phyloP scores from a whole-genome alignment of 2,888 invertebrate species.

The Rhimphoctona megacephalus region DNA sequence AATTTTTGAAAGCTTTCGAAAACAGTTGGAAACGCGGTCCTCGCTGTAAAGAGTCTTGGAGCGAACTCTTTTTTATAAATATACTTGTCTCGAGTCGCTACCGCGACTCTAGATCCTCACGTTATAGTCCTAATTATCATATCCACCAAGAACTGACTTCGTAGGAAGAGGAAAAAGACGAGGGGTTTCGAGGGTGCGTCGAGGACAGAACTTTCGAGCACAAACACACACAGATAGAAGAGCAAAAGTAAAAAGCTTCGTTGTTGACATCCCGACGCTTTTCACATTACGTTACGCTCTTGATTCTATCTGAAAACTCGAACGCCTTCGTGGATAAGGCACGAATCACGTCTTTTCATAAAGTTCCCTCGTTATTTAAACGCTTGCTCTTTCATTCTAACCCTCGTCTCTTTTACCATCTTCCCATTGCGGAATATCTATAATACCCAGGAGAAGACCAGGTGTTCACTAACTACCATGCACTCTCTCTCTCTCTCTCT shows the following conservation, averaged over 20 bases:
- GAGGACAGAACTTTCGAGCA: conserved; percentile 18
- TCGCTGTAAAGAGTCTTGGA: too few species aligned
- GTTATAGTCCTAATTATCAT: conserved; percentile 70
- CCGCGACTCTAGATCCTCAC: too few species aligned
- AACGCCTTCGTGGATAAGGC: conserved; percentile 38
- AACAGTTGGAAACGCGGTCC: too few species aligned
- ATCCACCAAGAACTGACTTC: conserved; percentile 55
- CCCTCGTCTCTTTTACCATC: conserved; percentile 28
- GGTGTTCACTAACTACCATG: conserved; percentile 36
- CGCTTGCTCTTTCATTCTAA: conserved; percentile 59
- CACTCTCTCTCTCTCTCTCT: neutral
- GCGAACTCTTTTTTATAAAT: too few species aligned
- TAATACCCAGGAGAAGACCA: conserved; percentile 38
- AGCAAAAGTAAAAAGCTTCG: conserved; percentile 14
- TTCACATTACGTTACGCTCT: conserved; percentile 27
- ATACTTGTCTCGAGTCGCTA: too few species aligned
- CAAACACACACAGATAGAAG: neutral
- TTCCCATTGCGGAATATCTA: conserved; percentile 15
- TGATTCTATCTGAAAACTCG: conserved; percentile 47
- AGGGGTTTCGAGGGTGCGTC: conserved; percentile 18
- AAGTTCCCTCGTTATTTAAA: conserved; percentile 73
- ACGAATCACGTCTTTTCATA: conserved; percentile 68
- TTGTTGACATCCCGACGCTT: conserved; percentile 39
- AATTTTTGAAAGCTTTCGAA: too few species aligned
- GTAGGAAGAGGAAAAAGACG: conserved; percentile 31